Base-by-base conservation (phyloP, 2,113 vertebrate genomes). In the Brienomyrus longianalis region DNA sequence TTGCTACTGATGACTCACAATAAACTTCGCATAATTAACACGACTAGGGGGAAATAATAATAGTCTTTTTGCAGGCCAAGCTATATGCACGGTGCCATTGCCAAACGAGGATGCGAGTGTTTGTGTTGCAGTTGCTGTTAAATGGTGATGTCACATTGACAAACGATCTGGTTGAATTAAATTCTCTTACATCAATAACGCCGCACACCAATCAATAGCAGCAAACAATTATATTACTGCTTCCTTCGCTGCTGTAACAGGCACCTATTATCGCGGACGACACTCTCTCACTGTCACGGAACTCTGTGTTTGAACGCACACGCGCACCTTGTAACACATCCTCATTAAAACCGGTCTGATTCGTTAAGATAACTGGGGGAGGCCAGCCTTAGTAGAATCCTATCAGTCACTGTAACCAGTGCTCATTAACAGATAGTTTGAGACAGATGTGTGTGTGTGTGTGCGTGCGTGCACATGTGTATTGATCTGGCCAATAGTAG, bases 211-310 rank as follows among this genome's bases (percentile, higher is more conserved):
- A 89, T 89, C 89, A 89, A 89, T 89, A 89, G 77, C 80, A 89
- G 89, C 89, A 89, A 89, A 89, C 89, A 89, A 94, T 93, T 92
- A 92, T 87, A 90, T 93, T 94, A 80, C 93, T 92, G 93, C 90
- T 91, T 94, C 92, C 92, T 93, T 95, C 95, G 93, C 91, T 35
- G 91, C 88, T 93, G 94, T 93, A 94, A 95, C 93, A 93, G 93
- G 94, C 54, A 89, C 90, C 93, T 90, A 93, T 94, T 94, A 95
- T 90, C 93, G 93, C 92, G 94, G 93, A 94, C 93, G 92, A 93
- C 90, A 23, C 91, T 93, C 91, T 93, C 93, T 93, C 92, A 89
- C 92, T 92, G 92, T 92, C 91, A 83, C 15, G 48, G 31, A 31
- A 47, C 83, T 59, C 17, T 13, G 43, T 48, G 59, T 39, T 56